phyloP scores from a whole-genome alignment of 2,797 vertebrate species.

The Macropus fuliginosus region DNA sequence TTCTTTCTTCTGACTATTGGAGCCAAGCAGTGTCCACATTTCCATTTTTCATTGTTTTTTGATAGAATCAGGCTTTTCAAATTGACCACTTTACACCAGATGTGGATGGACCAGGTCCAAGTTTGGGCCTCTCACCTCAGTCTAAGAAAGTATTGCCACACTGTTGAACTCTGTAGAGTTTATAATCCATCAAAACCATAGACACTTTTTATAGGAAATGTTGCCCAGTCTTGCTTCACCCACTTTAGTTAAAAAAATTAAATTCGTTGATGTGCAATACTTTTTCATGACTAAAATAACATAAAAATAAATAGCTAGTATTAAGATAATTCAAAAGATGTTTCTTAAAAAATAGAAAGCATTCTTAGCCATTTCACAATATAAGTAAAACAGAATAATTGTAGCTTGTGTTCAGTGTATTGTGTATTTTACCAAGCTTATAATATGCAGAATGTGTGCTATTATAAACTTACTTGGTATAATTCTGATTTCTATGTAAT shows the following conservation, averaged over 20 bases:
- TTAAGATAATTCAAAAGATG: slow-evolving; percentile 42
- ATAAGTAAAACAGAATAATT: slow-evolving; percentile 22
- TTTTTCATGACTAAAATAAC: slow-evolving; percentile 10
- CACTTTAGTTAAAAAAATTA: not conserved
- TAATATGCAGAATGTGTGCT: not conserved
- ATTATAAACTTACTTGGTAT: not conserved
- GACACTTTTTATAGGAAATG: not conserved
- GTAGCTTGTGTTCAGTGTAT: slow-evolving; percentile 9
- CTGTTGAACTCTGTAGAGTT: not conserved
- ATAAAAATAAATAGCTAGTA: slow-evolving; percentile 30
- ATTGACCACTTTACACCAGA: not conserved
- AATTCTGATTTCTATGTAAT: slow-evolving; percentile 10
- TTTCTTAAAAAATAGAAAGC: slow-evolving; percentile 2
- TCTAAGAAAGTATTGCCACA: not conserved
- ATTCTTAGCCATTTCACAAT: slow-evolving; percentile 10
- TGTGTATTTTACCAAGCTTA: slow-evolving; percentile 2
- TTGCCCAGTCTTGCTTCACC: not conserved
- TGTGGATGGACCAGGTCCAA: not conserved
- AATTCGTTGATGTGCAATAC: slow-evolving; percentile 10
- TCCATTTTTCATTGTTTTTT: not conserved
- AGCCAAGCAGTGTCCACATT: not conserved
- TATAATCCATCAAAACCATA: not conserved
- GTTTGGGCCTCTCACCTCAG: not conserved
- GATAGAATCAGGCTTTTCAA: not conserved
- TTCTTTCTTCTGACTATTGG: not conserved